Evolutionary conservation across 2,888 invertebrate genomes (phyloP).

Genomic region (Eurytoma californica): DNA sequence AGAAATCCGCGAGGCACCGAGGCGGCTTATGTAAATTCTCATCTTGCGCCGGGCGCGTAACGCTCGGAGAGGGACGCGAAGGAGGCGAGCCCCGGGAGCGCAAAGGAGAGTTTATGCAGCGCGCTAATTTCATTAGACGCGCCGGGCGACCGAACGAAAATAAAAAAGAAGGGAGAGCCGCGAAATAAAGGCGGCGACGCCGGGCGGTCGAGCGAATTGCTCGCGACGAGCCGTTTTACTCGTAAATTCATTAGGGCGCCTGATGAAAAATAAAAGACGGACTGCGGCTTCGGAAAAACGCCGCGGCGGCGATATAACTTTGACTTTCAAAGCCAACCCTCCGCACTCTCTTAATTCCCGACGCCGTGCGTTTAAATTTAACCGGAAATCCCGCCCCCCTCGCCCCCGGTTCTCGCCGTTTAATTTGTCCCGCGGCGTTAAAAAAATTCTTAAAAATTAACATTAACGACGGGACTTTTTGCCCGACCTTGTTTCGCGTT

Average conservation of each 20-base stretch:
- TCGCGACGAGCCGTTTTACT: conserved; percentile 33
- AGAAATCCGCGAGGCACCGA: conserved; percentile 53
- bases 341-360: too few species aligned
- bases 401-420: too few species aligned
- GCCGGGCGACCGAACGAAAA: conserved; percentile 36
- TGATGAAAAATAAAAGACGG: conserved; percentile 49
- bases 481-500: too few species aligned
- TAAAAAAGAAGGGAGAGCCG: conserved; percentile 31
- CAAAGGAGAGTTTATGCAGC: conserved; percentile 53
- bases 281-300: neutral
- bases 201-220: conserved; percentile 38
- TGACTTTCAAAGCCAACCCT: too few species aligned
- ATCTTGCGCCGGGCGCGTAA: conserved; percentile 45
- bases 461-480: too few species aligned
- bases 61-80: conserved; percentile 9
- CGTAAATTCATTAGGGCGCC: conserved; percentile 51
- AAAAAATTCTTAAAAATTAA: too few species aligned
- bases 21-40: conserved; percentile 68
- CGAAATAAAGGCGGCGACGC: conserved; percentile 4
- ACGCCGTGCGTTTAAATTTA: too few species aligned
- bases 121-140: conserved; percentile 56
- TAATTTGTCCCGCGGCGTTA: too few species aligned
- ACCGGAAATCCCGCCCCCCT: too few species aligned
- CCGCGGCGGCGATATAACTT: too few species aligned
- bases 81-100: conserved; percentile 9